Evolutionary conservation across 2,888 invertebrate genomes (phyloP).

Genomic region (Zaprionus bogoriensis): DNA sequence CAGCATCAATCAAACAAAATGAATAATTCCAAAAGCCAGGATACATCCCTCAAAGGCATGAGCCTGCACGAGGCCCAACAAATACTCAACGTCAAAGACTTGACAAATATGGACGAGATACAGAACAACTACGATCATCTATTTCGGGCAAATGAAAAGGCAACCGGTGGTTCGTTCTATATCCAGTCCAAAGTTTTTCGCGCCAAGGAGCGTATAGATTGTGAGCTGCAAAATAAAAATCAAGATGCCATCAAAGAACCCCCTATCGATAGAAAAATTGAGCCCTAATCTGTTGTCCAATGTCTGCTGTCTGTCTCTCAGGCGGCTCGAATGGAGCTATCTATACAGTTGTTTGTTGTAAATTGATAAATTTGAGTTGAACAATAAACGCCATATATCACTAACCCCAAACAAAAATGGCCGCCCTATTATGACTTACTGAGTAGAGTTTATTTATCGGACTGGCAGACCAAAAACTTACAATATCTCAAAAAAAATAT

Average conservation of each 20-base stretch:
- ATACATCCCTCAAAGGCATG: slow-evolving; percentile 32
- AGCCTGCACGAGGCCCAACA: slow-evolving; percentile 92
- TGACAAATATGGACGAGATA: slow-evolving; percentile 87
- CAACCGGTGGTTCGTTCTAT: slow-evolving; percentile 97
- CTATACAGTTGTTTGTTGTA: slow-evolving; percentile 3
- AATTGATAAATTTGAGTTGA: slow-evolving; percentile 12
- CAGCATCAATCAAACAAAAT: slow-evolving; percentile 86
- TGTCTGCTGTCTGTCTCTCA: slow-evolving; percentile 5
- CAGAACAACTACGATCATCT: slow-evolving; percentile 92
- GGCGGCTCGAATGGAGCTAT: neutral
- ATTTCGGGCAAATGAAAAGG: slow-evolving; percentile 94
- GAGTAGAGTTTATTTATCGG: too few species aligned
- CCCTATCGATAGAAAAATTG: neutral
- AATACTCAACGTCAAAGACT: slow-evolving; percentile 91
- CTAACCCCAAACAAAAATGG: neutral
- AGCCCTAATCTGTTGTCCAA: neutral
- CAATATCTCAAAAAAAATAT: neutral
- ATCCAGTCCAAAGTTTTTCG: slow-evolving; percentile 98
- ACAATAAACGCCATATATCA: slow-evolving; percentile 6
- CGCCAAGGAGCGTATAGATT: slow-evolving; percentile 93
- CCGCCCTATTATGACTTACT: too few species aligned
- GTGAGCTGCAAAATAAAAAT: slow-evolving; percentile 84
- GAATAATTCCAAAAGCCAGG: slow-evolving; percentile 83
- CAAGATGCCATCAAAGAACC: neutral
- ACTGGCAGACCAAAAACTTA: too few species aligned